Evolutionary conservation across 2,113 vertebrate genomes (phyloP).

Genomic region (Percopsis transmontana): DNA sequence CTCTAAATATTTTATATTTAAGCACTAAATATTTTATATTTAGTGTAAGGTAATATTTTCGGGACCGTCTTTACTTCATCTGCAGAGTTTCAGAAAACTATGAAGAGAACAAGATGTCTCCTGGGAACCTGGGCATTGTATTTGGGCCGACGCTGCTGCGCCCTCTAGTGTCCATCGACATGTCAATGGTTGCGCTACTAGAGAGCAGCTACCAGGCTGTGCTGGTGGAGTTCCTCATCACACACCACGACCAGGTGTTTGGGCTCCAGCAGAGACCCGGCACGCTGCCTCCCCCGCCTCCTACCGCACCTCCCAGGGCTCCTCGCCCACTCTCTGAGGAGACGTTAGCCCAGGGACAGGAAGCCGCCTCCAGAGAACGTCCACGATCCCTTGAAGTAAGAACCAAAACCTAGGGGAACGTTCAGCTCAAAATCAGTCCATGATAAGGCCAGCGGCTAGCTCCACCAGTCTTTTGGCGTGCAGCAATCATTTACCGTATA

Average conservation of each 20-base stretch:
- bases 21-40: neutral
- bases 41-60: neutral
- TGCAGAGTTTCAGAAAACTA: constrained; percentile 83
- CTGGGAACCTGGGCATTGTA: constrained; percentile 91
- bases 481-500: neutral
- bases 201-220: constrained; percentile 88
- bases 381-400: constrained; percentile 76
- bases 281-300: constrained; percentile 58
- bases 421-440: neutral
- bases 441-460: neutral
- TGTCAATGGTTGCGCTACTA: constrained; percentile 81
- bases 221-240: constrained; percentile 88
- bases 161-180: constrained; percentile 70
- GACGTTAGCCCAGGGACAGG: constrained; percentile 27
- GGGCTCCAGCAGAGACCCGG: constrained; percentile 62
- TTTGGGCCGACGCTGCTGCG: constrained; percentile 91
- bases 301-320: constrained; percentile 48
- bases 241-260: constrained; percentile 82
- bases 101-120: constrained; percentile 92
- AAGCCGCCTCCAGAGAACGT: constrained; percentile 58
- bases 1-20: neutral
- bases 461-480: neutral
- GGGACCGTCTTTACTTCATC: neutral
- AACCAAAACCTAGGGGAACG: neutral
- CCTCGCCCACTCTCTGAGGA: constrained; percentile 41